These are phyloP conservation scores for Diadema setosum DNA, from an alignment of 35 echinoderm and acorn worm species.

Conservation along the genomic window DNA sequence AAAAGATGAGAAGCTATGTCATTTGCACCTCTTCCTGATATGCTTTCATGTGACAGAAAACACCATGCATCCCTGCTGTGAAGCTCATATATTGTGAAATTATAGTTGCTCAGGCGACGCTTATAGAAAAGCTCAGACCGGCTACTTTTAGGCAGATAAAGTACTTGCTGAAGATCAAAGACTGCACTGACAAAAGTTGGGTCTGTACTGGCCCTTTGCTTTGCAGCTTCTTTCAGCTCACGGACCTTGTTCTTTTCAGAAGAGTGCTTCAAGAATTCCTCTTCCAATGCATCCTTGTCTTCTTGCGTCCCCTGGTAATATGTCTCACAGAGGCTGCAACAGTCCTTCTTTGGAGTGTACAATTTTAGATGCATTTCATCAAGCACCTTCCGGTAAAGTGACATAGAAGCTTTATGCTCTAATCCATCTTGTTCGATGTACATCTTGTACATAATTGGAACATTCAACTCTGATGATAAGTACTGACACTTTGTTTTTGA, in stretches of 20 bases:
- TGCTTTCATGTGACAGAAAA: constrained; percentile 49
- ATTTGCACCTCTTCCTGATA: constrained; percentile 19
- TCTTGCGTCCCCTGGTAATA: neutral
- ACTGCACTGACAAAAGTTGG: neutral
- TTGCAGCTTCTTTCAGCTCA: constrained; percentile 2
- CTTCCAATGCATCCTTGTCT: neutral
- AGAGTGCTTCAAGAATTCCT: neutral
- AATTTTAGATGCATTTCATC: constrained; percentile 43
- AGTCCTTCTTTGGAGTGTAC: constrained; percentile 58
- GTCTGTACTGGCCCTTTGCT: neutral
- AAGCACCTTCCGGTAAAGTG: constrained; percentile 9
- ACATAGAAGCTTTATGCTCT: neutral
- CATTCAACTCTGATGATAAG: constrained; percentile 35
- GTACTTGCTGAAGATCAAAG: constrained; percentile 71
- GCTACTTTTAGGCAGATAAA: constrained; percentile 54
- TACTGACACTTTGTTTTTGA: constrained; percentile 16
- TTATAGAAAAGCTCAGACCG: constrained; percentile 71
- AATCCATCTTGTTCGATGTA: neutral
- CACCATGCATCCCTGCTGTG: constrained; percentile 17
- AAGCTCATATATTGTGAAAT: constrained; percentile 78
- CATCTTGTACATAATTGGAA: constrained; percentile 35
- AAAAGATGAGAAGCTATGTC: constrained; percentile 46
- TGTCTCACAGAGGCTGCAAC: constrained; percentile 50
- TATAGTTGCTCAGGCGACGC: constrained; percentile 46
- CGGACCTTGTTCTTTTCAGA: neutral